Evolutionary conservation across 2,888 invertebrate genomes (phyloP).

Genomic region (Cataglyphis rosenhaueri): DNA sequence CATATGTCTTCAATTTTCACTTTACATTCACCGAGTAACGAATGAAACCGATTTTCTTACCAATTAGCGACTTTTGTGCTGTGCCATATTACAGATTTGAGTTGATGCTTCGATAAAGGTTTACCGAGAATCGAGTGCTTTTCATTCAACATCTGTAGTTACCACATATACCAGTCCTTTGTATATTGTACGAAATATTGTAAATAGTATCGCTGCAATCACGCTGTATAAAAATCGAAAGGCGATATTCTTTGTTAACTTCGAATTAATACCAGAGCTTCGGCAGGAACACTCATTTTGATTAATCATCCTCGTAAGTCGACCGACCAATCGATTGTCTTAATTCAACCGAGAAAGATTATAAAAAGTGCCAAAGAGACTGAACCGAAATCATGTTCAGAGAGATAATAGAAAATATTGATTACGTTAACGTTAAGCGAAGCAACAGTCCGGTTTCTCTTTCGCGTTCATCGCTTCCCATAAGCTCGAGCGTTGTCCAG

Average conservation of each 20-base stretch:
- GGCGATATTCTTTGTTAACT: conserved; percentile 38
- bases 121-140: conserved; percentile 28
- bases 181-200: conserved; percentile 43
- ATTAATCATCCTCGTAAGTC: conserved; percentile 30
- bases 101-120: conserved; percentile 54
- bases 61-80: conserved; percentile 39
- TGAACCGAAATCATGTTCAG: conserved; percentile 57
- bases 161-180: conserved; percentile 59
- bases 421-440: conserved; percentile 59
- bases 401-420: conserved; percentile 33
- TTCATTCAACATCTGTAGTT: conserved; percentile 50
- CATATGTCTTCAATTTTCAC: conserved; percentile 34
- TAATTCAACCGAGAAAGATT: conserved; percentile 35
- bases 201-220: conserved; percentile 36
- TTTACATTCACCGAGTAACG: background rate
- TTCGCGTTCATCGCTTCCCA: conserved; percentile 24
- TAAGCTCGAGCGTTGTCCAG: conserved; percentile 32
- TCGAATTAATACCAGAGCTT: conserved; percentile 3
- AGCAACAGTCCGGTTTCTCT: conserved; percentile 63
- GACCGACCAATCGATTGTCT: conserved; percentile 46
- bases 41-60: background rate
- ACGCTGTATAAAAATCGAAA: conserved; percentile 10
- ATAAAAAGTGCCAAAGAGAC: conserved; percentile 66
- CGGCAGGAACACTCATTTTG: conserved; percentile 13
- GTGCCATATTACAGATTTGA: conserved; percentile 65